These are phyloP conservation scores for Austrolebias charrua DNA, from an alignment of 2,797 vertebrate species.

Conservation along the genomic window DNA sequence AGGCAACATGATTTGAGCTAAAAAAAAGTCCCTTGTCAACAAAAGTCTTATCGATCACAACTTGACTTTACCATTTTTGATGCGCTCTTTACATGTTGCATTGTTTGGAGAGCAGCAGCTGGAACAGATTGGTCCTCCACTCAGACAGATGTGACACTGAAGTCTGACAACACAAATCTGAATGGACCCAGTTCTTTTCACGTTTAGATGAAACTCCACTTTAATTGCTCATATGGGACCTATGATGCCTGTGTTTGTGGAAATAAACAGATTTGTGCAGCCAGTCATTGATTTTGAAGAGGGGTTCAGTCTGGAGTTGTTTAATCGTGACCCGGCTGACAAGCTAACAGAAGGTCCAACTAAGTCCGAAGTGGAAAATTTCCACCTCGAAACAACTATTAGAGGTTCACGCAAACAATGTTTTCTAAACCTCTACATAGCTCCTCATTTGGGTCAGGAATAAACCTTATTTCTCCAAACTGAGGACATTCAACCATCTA, in stretches of 20 bases:
- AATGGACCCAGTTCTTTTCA: conserved; percentile 6
- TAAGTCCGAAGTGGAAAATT: too few relatives aligned
- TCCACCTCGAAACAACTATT: too few relatives aligned
- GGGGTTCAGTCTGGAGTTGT: neutral
- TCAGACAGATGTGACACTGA: conserved; percentile 26
- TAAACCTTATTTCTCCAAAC: too few relatives aligned
- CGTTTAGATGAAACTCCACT: conserved; percentile 1
- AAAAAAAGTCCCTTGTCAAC: neutral
- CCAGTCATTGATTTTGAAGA: too few relatives aligned
- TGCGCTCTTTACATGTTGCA: neutral
- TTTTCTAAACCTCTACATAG: too few relatives aligned
- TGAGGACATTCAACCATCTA: too few relatives aligned
- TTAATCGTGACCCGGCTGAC: neutral
- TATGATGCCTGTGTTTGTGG: neutral
- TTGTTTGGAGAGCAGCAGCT: conserved; percentile 27
- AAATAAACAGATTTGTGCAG: neutral
- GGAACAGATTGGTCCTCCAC: neutral
- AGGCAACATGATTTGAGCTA: too few relatives aligned
- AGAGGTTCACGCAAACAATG: too few relatives aligned
- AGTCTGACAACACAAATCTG: conserved; percentile 31
- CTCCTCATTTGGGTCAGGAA: too few relatives aligned
- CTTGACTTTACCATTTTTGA: conserved; percentile 8
- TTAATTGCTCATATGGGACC: too few relatives aligned
- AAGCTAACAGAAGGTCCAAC: too few relatives aligned
- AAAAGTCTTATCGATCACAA: neutral